Percentiles rank a stretch among this genome's conserved stretches.
Conservation (phyloP, 92 coral and sea anemone genomes). For the Zoanthus gigantus region DNA sequence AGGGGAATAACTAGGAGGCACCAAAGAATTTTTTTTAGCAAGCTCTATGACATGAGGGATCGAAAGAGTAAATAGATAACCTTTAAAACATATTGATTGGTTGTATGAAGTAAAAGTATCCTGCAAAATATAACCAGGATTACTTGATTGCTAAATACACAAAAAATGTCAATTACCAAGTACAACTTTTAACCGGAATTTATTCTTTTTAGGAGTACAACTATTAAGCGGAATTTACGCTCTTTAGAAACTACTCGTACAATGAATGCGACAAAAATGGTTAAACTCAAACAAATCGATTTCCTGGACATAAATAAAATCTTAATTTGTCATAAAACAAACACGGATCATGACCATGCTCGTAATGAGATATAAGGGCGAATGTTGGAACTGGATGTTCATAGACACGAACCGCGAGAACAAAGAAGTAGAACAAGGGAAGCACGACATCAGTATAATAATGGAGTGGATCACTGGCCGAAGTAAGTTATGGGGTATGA, state of each 20-base stretch:
- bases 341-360: not conserved
- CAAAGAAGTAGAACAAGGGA: not conserved
- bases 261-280: not conserved
- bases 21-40: too few species aligned
- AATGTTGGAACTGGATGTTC: not conserved
- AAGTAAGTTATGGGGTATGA: not conserved
- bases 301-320: not conserved
- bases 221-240: not conserved
- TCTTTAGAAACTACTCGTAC: not conserved
- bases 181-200: too few species aligned
- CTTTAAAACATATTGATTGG: too few species aligned
- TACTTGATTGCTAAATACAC: too few species aligned
- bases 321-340: not conserved
- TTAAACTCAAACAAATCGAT: not conserved
- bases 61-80: too few species aligned
- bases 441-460: not conserved
- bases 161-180: not conserved
- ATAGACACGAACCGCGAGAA: not conserved
- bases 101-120: too few species aligned
- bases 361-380: not conserved
- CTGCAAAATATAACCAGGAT: too few species aligned
- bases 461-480: not conserved
- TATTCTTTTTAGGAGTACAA: too few species aligned
- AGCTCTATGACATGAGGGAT: too few species aligned
- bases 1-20: too few species aligned